These are phyloP conservation scores for Diarsia mendica DNA, from an alignment of 2,888 invertebrate species.

Conservation along the genomic window DNA sequence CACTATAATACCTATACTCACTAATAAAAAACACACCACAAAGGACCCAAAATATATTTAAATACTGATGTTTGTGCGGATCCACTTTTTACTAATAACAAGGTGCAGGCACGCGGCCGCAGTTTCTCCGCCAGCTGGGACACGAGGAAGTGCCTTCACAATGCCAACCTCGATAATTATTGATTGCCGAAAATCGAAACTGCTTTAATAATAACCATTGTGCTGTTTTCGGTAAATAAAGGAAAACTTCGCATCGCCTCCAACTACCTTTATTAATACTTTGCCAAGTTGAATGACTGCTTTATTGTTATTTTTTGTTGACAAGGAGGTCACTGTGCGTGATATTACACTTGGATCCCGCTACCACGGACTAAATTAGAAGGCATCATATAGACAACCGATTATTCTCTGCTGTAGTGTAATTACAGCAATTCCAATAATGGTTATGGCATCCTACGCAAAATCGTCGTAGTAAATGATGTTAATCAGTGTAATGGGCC, in stretches of 20 bases:
- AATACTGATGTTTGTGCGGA: constrained; percentile 77
- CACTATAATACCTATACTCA: constrained; percentile 60
- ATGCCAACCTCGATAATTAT: constrained; percentile 77
- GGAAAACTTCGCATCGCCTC: constrained; percentile 64
- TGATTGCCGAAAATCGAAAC: constrained; percentile 82
- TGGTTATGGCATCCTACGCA: constrained; percentile 77
- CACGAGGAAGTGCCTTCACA: constrained; percentile 83
- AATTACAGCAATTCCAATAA: constrained; percentile 75
- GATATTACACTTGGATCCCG: constrained; percentile 70
- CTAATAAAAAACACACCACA: constrained; percentile 75
- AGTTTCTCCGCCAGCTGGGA: constrained; percentile 86
- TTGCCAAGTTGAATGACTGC: constrained; percentile 79
- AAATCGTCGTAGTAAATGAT: constrained; percentile 70
- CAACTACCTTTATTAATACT: constrained; percentile 75
- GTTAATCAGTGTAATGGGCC: constrained; percentile 74
- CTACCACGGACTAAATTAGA: constrained; percentile 73
- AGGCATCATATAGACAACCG: constrained; percentile 64
- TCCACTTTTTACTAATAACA: constrained; percentile 85
- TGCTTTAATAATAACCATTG: constrained; percentile 69
- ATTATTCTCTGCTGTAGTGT: constrained; percentile 70
- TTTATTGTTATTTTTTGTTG: constrained; percentile 80
- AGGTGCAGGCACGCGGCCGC: constrained; percentile 73
- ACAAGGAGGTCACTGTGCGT: constrained; percentile 71
- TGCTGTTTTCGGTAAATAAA: constrained; percentile 64
- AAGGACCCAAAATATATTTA: constrained; percentile 78